Base-by-base conservation (phyloP, 2,797 vertebrate genomes). In the Argya squamiceps region DNA sequence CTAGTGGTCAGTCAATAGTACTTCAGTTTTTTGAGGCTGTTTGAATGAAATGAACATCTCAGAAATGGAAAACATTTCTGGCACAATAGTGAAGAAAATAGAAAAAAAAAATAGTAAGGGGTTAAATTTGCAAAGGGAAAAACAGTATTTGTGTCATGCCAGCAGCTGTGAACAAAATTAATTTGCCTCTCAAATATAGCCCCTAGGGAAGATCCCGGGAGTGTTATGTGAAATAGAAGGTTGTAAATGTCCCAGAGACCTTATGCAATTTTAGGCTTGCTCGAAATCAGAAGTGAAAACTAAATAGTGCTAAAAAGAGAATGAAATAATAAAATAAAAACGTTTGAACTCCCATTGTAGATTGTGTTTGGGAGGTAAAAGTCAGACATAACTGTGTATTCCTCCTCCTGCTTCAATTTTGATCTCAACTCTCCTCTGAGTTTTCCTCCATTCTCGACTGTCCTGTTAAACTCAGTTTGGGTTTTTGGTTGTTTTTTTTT, bases 91-190 rank as follows among this genome's bases (percentile, higher is more conserved):
- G 32, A 83, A 56, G 8, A 62, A 5, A 62, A 67, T 1, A 21
- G 4, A 3, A 3, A 20, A 47, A 53, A 24, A 53, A 10, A 37
- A 34, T 24, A 32, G 10, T 13, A 74, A 92, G 52, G 60, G 43
- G 81, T 92, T 92, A 95, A 91, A 90, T 77, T 77, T 83, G 11
- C 11, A 63, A 85, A 69, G 55, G 32, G 15, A 88, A 93, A 88
- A 74, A 55, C 8, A 70, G 34, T 75, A 21, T 77, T 88, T 55
- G n/a, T 94, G 71, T 75, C 82, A 52, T 89, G 41, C 58, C 64
- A 92, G 84, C 81, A 96, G 68, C 90, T 86, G 90, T 85, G 94
- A 92, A 79, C 73, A 89, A 75, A 95, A 96, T 92, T 95, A 64
- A 89, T 96, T 96, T 96, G 86, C 78, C 47, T 95, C 89, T 97